Conservation (phyloP, 2,113 vertebrate species). For the Callospermophilus lateralis region DNA sequence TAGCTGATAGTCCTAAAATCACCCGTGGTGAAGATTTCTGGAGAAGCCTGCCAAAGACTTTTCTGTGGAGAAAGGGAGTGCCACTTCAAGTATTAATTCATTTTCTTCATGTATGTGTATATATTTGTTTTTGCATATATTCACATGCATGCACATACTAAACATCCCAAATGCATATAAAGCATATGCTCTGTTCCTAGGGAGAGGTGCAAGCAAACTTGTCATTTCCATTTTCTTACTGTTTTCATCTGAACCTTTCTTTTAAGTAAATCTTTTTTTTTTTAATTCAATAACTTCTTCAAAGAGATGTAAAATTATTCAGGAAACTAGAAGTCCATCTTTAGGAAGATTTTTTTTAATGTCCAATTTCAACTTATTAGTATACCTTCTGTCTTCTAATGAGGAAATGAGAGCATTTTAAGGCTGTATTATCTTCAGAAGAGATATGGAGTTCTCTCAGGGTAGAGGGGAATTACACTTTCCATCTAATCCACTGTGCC, state of each 20-base stretch:
- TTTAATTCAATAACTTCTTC: conserved; percentile 10
- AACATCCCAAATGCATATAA: not conserved
- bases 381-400: not conserved
- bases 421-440: not conserved
- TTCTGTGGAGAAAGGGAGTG: too few relatives aligned
- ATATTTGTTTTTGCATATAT: not conserved
- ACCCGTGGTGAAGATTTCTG: too few relatives aligned
- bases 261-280: conserved; percentile 12
- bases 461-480: not conserved
- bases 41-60: too few relatives aligned
- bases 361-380: not conserved
- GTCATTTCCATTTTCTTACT: not conserved
- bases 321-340: not conserved
- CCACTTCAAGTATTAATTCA: not conserved
- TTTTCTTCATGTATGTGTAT: not conserved
- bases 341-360: not conserved
- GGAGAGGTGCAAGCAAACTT: not conserved
- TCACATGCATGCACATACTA: not conserved
- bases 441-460: not conserved
- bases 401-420: not conserved
- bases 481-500: not conserved
- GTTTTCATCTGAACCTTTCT: not conserved
- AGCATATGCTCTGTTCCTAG: not conserved
- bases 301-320: not conserved
- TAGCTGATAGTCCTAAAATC: too few relatives aligned